Evolutionary conservation across 2,888 invertebrate genomes (phyloP).

Genomic region (Drosophila prolongata): DNA sequence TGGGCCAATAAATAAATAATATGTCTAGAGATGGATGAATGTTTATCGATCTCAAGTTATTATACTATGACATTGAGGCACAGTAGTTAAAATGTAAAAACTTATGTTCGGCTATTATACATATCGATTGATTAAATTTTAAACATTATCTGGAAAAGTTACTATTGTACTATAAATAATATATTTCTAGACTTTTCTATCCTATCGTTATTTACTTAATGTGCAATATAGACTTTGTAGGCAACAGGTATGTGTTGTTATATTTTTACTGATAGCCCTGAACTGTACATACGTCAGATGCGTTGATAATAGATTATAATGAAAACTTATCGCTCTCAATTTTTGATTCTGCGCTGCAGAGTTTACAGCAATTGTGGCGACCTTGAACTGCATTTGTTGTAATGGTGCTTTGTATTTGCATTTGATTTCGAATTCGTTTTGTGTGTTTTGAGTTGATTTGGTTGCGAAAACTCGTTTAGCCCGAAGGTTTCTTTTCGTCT

Average conservation of each 20-base stretch:
- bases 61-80: too few species aligned
- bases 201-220: neutral
- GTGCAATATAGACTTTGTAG: slow-evolving; percentile 7
- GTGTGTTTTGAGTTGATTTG: neutral
- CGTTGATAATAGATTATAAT: slow-evolving; percentile 11
- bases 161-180: too few species aligned
- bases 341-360: neutral
- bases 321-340: neutral
- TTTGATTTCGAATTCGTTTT: neutral
- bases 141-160: neutral
- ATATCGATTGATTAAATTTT: too few species aligned
- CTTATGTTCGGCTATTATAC: too few species aligned
- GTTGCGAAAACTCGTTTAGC: slow-evolving; percentile 19
- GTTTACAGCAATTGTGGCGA: slow-evolving; percentile 25
- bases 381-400: slow-evolving; percentile 63
- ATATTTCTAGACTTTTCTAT: too few species aligned
- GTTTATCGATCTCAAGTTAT: too few species aligned
- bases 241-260: neutral
- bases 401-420: slow-evolving; percentile 5
- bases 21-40: too few species aligned
- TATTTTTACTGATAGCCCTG: slow-evolving; percentile 12
- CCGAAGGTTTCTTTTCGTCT: slow-evolving; percentile 21
- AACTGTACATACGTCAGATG: neutral
- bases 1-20: too few species aligned
- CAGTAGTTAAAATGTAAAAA: too few species aligned